Evolutionary conservation across 2,888 invertebrate species (phyloP).

Genomic region (Diarsia rubi): DNA sequence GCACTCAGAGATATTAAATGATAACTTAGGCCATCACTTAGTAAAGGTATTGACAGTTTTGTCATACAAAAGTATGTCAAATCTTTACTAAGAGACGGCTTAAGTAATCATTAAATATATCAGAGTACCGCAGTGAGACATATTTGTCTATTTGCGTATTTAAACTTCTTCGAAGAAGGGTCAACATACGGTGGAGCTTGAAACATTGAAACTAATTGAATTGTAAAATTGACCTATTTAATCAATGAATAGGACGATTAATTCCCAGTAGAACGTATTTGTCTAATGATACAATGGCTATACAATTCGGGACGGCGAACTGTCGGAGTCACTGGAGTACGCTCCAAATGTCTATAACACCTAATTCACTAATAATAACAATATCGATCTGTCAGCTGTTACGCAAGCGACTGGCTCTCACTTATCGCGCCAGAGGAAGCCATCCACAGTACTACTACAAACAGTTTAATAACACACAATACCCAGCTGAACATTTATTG

Average conservation of each 20-base stretch:
- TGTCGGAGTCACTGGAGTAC: conserved; percentile 55
- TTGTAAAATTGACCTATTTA: conserved; percentile 43
- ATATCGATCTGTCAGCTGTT: conserved; percentile 71
- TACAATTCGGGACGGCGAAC: conserved; percentile 49
- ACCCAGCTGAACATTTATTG: conserved; percentile 55
- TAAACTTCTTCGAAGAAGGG: conserved; percentile 26
- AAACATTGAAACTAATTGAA: conserved; percentile 42
- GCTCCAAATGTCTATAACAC: conserved; percentile 59
- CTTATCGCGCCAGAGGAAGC: conserved; percentile 72
- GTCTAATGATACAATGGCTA: conserved; percentile 46
- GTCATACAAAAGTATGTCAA: too few species aligned
- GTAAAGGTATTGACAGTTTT: too few species aligned
- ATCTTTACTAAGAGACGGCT: too few species aligned
- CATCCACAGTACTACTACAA: conserved; percentile 66
- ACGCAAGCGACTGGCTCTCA: conserved; percentile 66
- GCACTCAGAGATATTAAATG: too few species aligned
- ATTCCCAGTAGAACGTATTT: conserved; percentile 36
- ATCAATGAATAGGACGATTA: conserved; percentile 33
- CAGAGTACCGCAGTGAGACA: too few species aligned
- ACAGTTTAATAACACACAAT: conserved; percentile 69
- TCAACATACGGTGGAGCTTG: conserved; percentile 25
- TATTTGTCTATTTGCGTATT: conserved; percentile 48
- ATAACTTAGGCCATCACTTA: too few species aligned
- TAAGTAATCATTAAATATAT: too few species aligned
- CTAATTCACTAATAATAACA: conserved; percentile 69